Evolutionary conservation across 1,140 invertebrate species (phyloP), one percentile per base, ranked within the genome.

Genomic region (Megathymus violae): DNA sequence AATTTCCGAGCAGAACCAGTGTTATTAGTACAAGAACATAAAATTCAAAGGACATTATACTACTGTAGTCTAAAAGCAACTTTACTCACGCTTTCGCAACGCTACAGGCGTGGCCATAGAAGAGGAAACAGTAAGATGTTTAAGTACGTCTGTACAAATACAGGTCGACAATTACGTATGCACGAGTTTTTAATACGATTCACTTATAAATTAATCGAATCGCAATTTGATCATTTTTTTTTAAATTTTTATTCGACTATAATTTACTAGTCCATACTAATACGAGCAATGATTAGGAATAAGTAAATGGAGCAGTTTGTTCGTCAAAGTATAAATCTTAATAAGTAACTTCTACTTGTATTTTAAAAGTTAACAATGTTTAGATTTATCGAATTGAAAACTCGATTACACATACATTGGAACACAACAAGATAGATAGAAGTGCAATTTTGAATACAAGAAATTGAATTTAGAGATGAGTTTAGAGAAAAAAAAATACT

Each of bases 11-110:
- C 56, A 22, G 17, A 67, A 69, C 69, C 36, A 68, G 40, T 64
- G 70, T 61, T 65, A 76, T 61, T 62, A 47, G 47, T 22, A 69
- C 36, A 52, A 67, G 47, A 59, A 62, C 31, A 36, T 36, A 69
- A 69, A 88, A 82, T 71, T 64, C 74, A 82, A 84, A n/a, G n/a
- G n/a, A 82, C 67, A 40, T 81, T 74, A 51, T 72, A 76, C 78
- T 82, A 73, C 50, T 68, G 71, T 62, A 74, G 58, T 84, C 83
- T 88, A 89, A 5, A 88, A 91, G 81, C 84, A 82, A 69, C 60
- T 76, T 84, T 89, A 91, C 88, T 91, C 86, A 91, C 88, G 83
- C 86, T 91, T 91, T 84, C 85, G 85, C 85, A 89, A 88, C 65
- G 85, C 87, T 89, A 89, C 76, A 82, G 79, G 82, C 79, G 83